Evolutionary conservation across 2,113 vertebrate species (phyloP).

Genomic region (Anas platyrhynchos): DNA sequence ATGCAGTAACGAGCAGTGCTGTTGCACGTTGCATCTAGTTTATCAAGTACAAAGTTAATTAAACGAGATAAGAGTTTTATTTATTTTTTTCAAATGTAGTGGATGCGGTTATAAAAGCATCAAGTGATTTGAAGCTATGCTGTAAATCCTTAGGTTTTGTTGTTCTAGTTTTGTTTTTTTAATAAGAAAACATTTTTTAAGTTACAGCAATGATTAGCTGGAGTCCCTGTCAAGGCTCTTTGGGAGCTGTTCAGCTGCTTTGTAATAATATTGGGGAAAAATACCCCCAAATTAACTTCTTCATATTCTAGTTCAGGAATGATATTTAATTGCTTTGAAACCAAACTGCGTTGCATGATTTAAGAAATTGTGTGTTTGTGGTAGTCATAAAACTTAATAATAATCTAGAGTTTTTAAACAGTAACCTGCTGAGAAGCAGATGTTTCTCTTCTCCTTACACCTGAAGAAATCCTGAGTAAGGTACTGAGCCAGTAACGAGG

Average conservation of each 20-base stretch:
- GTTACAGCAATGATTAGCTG: background rate
- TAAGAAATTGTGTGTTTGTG: background rate
- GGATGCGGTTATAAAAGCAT: background rate
- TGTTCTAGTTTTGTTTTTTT: background rate
- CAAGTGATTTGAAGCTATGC: background rate
- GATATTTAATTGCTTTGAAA: background rate
- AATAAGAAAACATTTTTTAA: background rate
- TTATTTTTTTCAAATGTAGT: background rate
- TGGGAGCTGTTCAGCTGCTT: background rate
- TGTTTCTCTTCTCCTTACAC: background rate
- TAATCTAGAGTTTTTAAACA: background rate
- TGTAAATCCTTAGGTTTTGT: background rate
- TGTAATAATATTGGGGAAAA: background rate
- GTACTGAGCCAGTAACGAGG: background rate
- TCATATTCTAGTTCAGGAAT: background rate
- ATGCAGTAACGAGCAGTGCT: background rate
- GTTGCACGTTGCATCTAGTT: background rate
- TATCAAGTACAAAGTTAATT: background rate
- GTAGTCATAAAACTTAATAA: background rate
- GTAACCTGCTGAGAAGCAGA: background rate
- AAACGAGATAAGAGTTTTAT: background rate
- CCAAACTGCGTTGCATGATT: background rate
- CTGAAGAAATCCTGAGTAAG: background rate
- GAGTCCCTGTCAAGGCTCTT: background rate
- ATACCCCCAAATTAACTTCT: background rate